phyloP scores from a whole-genome alignment of 1,140 invertebrate species.

The Octopus bimaculoides region DNA sequence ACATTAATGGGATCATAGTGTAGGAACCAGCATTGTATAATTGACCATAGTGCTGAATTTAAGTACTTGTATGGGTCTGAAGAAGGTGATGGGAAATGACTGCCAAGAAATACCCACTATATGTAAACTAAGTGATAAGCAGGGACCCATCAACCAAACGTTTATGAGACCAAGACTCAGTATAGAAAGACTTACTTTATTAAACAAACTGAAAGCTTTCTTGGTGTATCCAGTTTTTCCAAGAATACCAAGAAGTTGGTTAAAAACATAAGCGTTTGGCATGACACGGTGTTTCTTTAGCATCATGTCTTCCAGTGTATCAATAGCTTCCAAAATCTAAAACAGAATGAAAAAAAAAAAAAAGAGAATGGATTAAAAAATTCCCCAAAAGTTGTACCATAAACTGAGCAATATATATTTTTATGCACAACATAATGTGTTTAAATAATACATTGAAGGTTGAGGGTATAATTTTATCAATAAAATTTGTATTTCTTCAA shows the following conservation, averaged over 20 bases:
- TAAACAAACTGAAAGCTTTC: slow-evolving; percentile 79
- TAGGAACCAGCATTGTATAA: too few relatives aligned
- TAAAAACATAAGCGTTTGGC: slow-evolving; percentile 76
- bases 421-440: too few relatives aligned
- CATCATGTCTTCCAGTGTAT: slow-evolving; percentile 72
- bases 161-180: too few relatives aligned
- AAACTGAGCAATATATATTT: neutral
- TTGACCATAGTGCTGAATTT: too few relatives aligned
- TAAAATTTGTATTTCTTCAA: neutral
- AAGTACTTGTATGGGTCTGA: too few relatives aligned
- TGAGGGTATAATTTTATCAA: neutral
- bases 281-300: slow-evolving; percentile 73
- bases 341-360: slow-evolving; percentile 11
- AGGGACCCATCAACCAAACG: too few relatives aligned
- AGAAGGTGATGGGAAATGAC: too few relatives aligned
- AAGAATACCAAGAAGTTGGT: slow-evolving; percentile 76
- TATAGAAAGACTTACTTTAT: slow-evolving; percentile 57
- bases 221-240: slow-evolving; percentile 77
- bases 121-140: too few relatives aligned
- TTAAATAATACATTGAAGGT: neutral
- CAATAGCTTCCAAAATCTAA: slow-evolving; percentile 66
- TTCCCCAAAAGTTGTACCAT: neutral
- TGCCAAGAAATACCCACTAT: too few relatives aligned
- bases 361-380: neutral
- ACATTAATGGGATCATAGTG: too few relatives aligned